Conservation (phyloP, 2,797 vertebrate species). For the Zenarchopterus dispar region DNA sequence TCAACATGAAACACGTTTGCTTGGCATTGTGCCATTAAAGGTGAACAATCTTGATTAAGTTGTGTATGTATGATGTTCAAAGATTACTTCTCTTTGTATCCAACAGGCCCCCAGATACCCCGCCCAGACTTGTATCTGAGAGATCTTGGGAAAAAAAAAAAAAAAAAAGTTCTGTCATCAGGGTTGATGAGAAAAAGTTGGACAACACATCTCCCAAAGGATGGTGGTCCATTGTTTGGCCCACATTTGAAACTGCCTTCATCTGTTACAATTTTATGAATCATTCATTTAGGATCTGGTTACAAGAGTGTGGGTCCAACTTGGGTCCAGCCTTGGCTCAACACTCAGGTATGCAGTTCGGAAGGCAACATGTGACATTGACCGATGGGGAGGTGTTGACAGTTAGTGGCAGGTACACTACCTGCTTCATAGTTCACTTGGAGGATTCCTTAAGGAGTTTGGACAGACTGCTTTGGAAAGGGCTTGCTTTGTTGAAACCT, state of each 20-base stretch:
- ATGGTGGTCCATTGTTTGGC: slow-evolving; percentile 50
- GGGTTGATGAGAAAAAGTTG: slow-evolving; percentile 8
- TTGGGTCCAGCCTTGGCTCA: slow-evolving; percentile 43
- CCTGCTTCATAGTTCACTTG: slow-evolving; percentile 77
- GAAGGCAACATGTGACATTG: slow-evolving; percentile 55
- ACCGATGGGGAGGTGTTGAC: slow-evolving; percentile 74
- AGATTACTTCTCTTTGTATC: background rate
- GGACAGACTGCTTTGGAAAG: slow-evolving; percentile 69
- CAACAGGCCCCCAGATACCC: background rate
- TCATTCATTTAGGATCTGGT: slow-evolving; percentile 43
- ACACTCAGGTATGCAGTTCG: slow-evolving; percentile 66
- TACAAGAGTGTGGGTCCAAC: slow-evolving; percentile 33
- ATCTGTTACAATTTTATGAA: slow-evolving; percentile 44
- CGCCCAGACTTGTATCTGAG: background rate
- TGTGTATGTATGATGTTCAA: background rate
- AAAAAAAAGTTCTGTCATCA: background rate
- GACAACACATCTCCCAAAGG: slow-evolving; percentile 12
- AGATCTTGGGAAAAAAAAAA: background rate
- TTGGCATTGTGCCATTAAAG: too few species aligned
- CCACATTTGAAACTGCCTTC: slow-evolving; percentile 25
- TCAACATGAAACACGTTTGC: background rate
- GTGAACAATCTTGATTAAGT: too few species aligned
- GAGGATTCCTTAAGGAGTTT: slow-evolving; percentile 75
- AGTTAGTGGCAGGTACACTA: slow-evolving; percentile 72
- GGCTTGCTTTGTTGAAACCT: slow-evolving; percentile 50